A percentile compares a stretch with the other conserved stretches of the same genome.
Evolutionary conservation across 1,140 invertebrate genomes (phyloP).

Genomic region (Mycetomoellerius zeteki): DNA sequence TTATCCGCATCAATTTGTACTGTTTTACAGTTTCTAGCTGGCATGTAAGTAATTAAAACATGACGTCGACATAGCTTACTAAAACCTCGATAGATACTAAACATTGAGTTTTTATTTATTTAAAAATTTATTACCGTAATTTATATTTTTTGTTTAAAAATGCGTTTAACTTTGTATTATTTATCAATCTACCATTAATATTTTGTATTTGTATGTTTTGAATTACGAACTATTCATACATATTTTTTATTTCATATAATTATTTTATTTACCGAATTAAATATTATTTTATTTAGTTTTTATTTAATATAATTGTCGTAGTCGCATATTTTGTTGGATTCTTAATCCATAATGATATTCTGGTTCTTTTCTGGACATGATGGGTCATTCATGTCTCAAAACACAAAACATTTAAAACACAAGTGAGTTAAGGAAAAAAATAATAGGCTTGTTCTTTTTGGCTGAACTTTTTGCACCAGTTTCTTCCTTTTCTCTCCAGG

Average conservation of each 20-base stretch:
- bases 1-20: conserved; percentile 90
- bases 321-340: background rate
- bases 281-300: background rate
- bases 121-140: background rate
- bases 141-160: background rate
- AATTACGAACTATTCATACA: background rate
- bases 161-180: conserved; percentile 47
- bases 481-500: too few relatives aligned
- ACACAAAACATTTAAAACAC: too few relatives aligned
- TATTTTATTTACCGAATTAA: conserved; percentile 1
- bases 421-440: too few relatives aligned
- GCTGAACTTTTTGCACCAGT: too few relatives aligned
- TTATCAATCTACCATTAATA: conserved; percentile 20
- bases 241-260: background rate
- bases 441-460: too few relatives aligned
- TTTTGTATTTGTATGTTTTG: background rate
- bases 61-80: background rate
- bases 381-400: too few relatives aligned
- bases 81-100: too few relatives aligned
- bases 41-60: conserved; percentile 88
- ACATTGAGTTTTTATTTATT: background rate
- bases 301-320: background rate
- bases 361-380: too few relatives aligned
- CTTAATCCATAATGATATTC: too few relatives aligned
- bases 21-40: conserved; percentile 90